Evolutionary conservation across 2,113 vertebrate species (phyloP).

Genomic region (Catharus bicknelli): DNA sequence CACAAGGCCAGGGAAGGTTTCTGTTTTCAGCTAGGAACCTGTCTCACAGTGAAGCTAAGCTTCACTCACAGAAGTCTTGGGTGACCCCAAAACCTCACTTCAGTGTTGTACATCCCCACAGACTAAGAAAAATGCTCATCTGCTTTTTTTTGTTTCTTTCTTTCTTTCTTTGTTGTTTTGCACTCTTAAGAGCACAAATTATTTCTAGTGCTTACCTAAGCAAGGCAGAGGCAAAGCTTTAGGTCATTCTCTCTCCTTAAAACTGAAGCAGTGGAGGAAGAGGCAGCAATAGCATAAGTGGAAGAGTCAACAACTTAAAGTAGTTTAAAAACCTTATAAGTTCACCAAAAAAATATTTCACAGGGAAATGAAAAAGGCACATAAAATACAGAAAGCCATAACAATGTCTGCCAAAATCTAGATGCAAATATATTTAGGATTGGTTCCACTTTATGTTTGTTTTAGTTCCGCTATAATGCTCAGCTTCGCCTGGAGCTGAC

Average conservation of each 20-base stretch:
- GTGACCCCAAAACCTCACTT: neutral
- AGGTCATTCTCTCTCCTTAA: neutral
- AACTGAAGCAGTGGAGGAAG: neutral
- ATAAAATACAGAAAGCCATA: slow-evolving; percentile 45
- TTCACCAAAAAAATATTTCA: slow-evolving; percentile 42
- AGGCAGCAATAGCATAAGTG: neutral
- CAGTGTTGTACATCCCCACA: neutral
- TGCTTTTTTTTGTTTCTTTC: neutral
- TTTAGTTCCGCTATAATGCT: slow-evolving; percentile 37
- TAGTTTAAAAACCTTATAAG: slow-evolving; percentile 12
- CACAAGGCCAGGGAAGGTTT: neutral
- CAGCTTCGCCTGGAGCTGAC: slow-evolving; percentile 43
- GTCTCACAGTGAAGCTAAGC: neutral
- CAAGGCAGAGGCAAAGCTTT: slow-evolving; percentile 2
- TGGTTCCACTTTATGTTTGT: slow-evolving; percentile 62
- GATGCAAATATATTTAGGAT: slow-evolving; percentile 56
- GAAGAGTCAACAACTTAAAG: slow-evolving; percentile 41
- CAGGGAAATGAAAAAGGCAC: slow-evolving; percentile 17
- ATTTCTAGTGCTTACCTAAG: neutral
- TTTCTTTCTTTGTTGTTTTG: neutral
- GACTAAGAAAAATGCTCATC: neutral
- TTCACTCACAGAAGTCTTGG: neutral
- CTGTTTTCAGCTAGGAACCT: neutral
- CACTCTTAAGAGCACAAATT: neutral
- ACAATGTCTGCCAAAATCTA: slow-evolving; percentile 53